Evolutionary conservation across 2,888 invertebrate genomes (phyloP), one percentile per base, ranked within the genome.

Genomic region (Euzophera pinguis): DNA sequence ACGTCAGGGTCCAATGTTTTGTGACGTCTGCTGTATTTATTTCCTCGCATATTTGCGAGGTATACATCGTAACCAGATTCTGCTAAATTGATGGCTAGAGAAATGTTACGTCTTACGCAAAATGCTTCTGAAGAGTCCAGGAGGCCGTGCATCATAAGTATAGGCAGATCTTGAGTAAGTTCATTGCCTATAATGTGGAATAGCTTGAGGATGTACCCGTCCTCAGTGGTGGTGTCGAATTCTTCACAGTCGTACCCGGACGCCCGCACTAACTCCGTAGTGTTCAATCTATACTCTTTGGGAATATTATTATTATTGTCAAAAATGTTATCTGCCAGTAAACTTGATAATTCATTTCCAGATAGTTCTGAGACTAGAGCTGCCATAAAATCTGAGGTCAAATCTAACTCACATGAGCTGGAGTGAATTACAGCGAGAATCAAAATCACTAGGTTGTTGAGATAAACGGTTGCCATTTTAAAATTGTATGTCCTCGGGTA

Each of bases 1-100:
- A 12, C 13, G 8, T 43, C 43, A 4, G 43, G 29, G 9, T 43
- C 13, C 6, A 27, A 1, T 1, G 12, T 13, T 12, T 29, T 8
- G 13, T 43, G 43, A n/a, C 29, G 43, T n/a, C 43, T 29, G 43
- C 43, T 29, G 43, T 43, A 43, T 9, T 9, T 22, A 9, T 43
- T 43, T 27, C 43, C 43, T 29, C 43, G 27, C 27, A 7, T 12
- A 13, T 43, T 43, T 5, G 7, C 43, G 9, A 43, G 43, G 29
- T 29, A 43, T 1, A 43, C 43, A 8, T 43, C 43, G 29, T 43
- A 43, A n/a, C 43, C 43, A 13, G 43, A 27, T 29, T 43, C 29
- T 6, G 29, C 29, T 9, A 43, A 29, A 13, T 43, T 12, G 9
- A 43, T 13, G 9, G 43, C 43, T 1, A 13, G 43, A 8, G 43